Conservation (phyloP, 2,888 invertebrate genomes). For the Geotrupes spiniger region DNA sequence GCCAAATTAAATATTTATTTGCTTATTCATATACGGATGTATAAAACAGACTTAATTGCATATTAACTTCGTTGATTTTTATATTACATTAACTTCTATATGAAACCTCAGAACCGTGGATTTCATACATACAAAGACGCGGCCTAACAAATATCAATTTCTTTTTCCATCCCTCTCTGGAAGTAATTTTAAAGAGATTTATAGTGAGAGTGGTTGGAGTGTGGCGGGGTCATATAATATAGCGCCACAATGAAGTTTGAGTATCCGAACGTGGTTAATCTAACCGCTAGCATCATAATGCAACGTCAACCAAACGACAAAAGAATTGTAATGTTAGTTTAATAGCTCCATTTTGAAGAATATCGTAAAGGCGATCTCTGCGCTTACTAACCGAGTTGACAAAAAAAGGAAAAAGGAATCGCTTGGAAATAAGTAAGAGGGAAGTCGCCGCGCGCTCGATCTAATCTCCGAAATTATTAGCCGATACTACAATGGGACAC, state of each 20-base stretch:
- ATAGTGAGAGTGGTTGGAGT: not conserved
- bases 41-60: too few species aligned
- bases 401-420: not conserved
- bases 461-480: not conserved
- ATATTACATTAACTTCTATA: too few species aligned
- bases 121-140: too few species aligned
- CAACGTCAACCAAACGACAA: slow-evolving; percentile 25
- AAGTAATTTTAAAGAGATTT: slow-evolving; percentile 7
- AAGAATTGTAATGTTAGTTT: slow-evolving; percentile 24
- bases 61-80: too few species aligned
- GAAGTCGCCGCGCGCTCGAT: not conserved
- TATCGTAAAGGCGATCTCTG: slow-evolving; percentile 8
- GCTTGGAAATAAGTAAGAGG: not conserved
- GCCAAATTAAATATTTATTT: too few species aligned
- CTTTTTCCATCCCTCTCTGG: too few species aligned
- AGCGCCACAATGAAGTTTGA: slow-evolving; percentile 11
- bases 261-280: slow-evolving; percentile 17
- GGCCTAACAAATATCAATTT: too few species aligned
- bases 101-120: too few species aligned
- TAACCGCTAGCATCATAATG: slow-evolving; percentile 15
- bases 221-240: not conserved
- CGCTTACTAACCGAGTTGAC: not conserved
- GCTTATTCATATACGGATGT: too few species aligned
- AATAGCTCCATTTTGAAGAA: slow-evolving; percentile 19
- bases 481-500: not conserved